Conservation (phyloP, 2,888 invertebrate species). For the Spisula solida region DNA sequence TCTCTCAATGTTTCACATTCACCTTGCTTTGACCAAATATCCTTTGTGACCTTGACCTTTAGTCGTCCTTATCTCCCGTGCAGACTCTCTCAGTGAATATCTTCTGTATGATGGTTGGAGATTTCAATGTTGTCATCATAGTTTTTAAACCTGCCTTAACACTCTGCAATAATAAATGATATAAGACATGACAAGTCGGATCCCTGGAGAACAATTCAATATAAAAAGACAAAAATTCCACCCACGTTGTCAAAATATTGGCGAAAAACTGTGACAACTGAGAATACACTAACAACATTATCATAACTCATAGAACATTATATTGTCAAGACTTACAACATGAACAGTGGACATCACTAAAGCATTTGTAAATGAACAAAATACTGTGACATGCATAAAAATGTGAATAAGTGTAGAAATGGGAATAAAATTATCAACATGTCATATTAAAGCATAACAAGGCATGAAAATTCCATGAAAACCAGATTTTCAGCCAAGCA, state of each 20-base stretch:
- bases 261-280: neutral
- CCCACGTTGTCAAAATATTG: neutral
- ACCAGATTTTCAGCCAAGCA: too few species aligned
- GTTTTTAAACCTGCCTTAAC: slow-evolving; percentile 68
- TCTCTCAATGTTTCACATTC: neutral
- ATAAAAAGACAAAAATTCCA: neutral
- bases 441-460: too few species aligned
- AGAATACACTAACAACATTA: neutral
- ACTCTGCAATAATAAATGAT: slow-evolving; percentile 52
- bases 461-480: too few species aligned
- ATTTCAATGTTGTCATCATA: slow-evolving; percentile 70
- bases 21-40: slow-evolving; percentile 5
- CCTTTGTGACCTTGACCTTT: slow-evolving; percentile 46
- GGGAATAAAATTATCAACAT: neutral
- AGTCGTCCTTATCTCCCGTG: slow-evolving; percentile 68
- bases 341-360: too few species aligned
- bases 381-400: neutral
- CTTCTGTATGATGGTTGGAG: slow-evolving; percentile 72
- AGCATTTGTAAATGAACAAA: neutral
- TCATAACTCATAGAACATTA: neutral
- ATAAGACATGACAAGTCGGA: neutral
- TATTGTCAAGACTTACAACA: neutral
- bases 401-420: neutral
- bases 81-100: slow-evolving; percentile 71
- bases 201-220: neutral